Conservation (phyloP, 2,113 vertebrate genomes). For the Leptobrachium ailaonicum region DNA sequence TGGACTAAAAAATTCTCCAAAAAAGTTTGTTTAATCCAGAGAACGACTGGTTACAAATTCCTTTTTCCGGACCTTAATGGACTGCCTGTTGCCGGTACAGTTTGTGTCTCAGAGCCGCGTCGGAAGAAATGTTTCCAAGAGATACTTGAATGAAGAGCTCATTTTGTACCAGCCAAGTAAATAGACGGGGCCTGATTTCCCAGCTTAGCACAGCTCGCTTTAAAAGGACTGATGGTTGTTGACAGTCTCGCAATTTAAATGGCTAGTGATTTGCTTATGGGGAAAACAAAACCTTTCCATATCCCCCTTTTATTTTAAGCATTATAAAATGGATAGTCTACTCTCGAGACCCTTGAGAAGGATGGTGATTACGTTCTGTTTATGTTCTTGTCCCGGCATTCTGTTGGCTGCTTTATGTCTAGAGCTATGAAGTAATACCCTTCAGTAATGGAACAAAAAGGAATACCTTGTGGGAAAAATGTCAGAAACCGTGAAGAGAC, state of each 20-base stretch:
- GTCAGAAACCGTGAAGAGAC: too few species aligned
- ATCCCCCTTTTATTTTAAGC: too few species aligned
- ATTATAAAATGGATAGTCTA: too few species aligned
- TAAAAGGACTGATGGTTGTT: slow-evolving; percentile 27
- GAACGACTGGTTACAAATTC: too few species aligned
- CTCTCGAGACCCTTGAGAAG: too few species aligned
- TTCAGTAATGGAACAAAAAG: too few species aligned
- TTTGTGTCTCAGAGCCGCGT: background rate
- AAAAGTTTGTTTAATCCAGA: too few species aligned
- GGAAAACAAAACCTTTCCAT: background rate
- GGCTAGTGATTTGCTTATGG: background rate
- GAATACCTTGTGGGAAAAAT: too few species aligned
- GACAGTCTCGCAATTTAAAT: background rate
- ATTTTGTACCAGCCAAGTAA: slow-evolving; percentile 8
- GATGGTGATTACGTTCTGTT: background rate
- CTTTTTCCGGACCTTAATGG: slow-evolving; percentile 6
- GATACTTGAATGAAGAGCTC: slow-evolving; percentile 27
- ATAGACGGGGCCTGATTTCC: slow-evolving; percentile 21
- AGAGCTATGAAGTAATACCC: too few species aligned
- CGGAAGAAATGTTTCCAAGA: slow-evolving; percentile 15
- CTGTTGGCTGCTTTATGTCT: too few species aligned
- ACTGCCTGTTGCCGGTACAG: background rate
- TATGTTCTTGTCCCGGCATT: background rate
- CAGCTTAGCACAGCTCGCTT: slow-evolving; percentile 10
- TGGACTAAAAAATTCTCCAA: too few species aligned